A percentile compares a stretch with the other conserved stretches of the same genome.
phyloP scores from a whole-genome alignment of 2,113 vertebrate species.

The Hymenochirus boettgeri region DNA sequence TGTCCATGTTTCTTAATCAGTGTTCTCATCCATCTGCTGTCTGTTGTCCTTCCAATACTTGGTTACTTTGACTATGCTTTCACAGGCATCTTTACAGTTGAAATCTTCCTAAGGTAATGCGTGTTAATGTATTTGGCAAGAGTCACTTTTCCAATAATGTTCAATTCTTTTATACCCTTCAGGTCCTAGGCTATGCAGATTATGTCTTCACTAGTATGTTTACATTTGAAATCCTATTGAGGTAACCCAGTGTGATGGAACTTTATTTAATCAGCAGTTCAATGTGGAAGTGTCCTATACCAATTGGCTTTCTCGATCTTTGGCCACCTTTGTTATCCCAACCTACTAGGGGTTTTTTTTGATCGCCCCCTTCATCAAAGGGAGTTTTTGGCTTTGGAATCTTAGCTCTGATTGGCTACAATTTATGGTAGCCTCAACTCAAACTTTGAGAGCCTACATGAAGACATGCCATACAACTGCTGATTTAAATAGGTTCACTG shows the following conservation, averaged over 20 bases:
- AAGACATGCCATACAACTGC: no score
- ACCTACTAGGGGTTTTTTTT: no score
- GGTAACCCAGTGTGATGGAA: slow-evolving; percentile 80
- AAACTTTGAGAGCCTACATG: no score
- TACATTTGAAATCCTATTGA: slow-evolving; percentile 98
- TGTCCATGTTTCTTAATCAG: neutral
- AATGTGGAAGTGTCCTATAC: no score
- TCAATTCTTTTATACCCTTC: slow-evolving; percentile 85
- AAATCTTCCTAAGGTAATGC: slow-evolving; percentile 99
- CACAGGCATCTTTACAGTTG: slow-evolving; percentile 99
- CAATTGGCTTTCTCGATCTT: no score
- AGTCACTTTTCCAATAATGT: slow-evolving; percentile 74
- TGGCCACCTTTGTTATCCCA: no score
- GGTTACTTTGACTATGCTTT: slow-evolving; percentile 99
- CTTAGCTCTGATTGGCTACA: no score
- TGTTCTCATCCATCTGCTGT: slow-evolving; percentile 52
- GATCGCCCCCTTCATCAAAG: no score
- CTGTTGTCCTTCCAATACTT: slow-evolving; percentile 95
- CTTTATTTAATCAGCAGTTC: slow-evolving; percentile 63
- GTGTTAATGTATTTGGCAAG: slow-evolving; percentile 55
- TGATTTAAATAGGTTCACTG: slow-evolving; percentile 45
- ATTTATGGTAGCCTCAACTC: no score
- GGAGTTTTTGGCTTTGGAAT: no score
- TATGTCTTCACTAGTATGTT: slow-evolving; percentile 99
- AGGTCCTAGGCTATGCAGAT: slow-evolving; percentile 99